Evolutionary conservation across 2,888 invertebrate genomes (phyloP).

Genomic region (Ophioninae sp.): DNA sequence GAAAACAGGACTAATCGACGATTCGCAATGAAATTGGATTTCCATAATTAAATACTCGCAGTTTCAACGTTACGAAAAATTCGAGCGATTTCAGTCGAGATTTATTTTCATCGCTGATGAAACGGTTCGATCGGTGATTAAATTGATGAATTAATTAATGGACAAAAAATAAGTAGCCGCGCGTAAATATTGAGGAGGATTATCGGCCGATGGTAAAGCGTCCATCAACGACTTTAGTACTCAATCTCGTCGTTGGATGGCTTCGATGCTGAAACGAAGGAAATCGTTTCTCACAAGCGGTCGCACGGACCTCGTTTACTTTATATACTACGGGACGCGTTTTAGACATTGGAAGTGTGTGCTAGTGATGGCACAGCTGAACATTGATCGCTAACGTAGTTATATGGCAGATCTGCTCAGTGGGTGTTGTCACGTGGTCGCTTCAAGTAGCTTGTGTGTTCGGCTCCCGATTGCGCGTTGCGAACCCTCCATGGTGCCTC

Average conservation of each 20-base stretch:
- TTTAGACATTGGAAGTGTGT: constrained; percentile 82
- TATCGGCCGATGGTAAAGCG: too few relatives aligned
- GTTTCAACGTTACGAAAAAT: too few relatives aligned
- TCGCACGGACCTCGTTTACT: constrained; percentile 5
- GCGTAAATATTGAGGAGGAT: too few relatives aligned
- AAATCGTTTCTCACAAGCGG: constrained; percentile 65
- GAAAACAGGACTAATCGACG: too few relatives aligned
- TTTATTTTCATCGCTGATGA: too few relatives aligned
- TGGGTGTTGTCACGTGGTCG: constrained; percentile 85
- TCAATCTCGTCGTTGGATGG: constrained; percentile 42
- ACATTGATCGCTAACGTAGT: constrained; percentile 84
- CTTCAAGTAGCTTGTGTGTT: constrained; percentile 83
- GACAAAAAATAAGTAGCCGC: too few relatives aligned
- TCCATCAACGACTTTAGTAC: too few relatives aligned
- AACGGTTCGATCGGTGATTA: too few relatives aligned
- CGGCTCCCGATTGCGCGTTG: constrained; percentile 82
- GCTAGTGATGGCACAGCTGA: constrained; percentile 85
- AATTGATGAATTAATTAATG: too few relatives aligned
- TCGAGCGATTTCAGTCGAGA: too few relatives aligned
- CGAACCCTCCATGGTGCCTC: constrained; percentile 71
- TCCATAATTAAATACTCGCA: too few relatives aligned
- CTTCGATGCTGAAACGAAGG: constrained; percentile 19
- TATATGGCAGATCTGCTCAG: constrained; percentile 85
- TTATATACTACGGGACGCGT: constrained; percentile 62
- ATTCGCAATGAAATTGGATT: too few relatives aligned